A percentile compares a stretch with the other conserved stretches of the same genome.
These are phyloP conservation scores for Muscicapa comitata DNA, from an alignment of 2,797 vertebrate genomes.

Conservation along the genomic window DNA sequence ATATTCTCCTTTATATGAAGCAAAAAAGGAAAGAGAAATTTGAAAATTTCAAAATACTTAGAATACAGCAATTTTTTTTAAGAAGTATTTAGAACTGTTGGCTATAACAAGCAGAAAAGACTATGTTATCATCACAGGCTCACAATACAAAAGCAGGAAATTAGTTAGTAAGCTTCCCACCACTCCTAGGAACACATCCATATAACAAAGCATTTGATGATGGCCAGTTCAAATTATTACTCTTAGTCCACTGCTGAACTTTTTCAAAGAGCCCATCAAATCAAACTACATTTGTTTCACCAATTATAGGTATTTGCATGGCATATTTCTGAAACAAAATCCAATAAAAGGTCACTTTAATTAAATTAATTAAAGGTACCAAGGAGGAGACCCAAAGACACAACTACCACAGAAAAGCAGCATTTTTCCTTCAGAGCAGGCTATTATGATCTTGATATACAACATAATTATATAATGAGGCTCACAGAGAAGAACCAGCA, in stretches of 20 bases:
- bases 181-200: not conserved
- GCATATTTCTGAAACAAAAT: not conserved
- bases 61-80: not conserved
- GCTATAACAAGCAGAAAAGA: not conserved
- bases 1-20: not conserved
- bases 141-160: not conserved
- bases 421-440: not conserved
- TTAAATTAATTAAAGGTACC: no score
- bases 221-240: not conserved
- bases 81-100: not conserved
- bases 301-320: not conserved
- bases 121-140: not conserved
- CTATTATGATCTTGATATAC: not conserved
- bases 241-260: not conserved
- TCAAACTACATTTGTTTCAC: not conserved
- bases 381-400: not conserved
- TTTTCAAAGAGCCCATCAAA: not conserved
- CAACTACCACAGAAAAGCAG: not conserved
- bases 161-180: not conserved
- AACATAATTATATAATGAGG: not conserved
- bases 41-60: not conserved
- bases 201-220: not conserved
- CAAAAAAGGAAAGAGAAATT: not conserved
- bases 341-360: not conserved
- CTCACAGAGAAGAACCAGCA: not conserved